Percentiles rank a stretch among this genome's conserved stretches.
Evolutionary conservation across 1,140 invertebrate genomes (phyloP).

Genomic region (Globodera rostochiensis): DNA sequence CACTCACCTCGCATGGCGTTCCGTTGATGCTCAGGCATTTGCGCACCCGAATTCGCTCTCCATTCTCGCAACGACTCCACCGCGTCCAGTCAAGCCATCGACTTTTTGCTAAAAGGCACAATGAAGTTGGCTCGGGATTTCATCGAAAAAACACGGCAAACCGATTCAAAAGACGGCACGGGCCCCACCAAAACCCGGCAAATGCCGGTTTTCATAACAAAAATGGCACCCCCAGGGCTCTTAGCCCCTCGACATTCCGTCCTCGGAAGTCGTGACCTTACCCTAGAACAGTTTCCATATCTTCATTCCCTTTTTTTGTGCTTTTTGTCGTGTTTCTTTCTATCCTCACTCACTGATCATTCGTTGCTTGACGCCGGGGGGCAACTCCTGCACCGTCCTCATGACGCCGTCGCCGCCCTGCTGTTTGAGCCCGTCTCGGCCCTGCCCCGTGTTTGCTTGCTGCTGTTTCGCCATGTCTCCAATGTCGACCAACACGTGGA

Average conservation of each 20-base stretch:
- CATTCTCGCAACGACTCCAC: slow-evolving; percentile 43
- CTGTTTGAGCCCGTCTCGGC: not conserved
- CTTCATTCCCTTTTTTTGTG: too few relatives aligned
- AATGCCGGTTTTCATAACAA: too few relatives aligned
- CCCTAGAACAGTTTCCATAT: too few relatives aligned
- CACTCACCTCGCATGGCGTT: slow-evolving; percentile 44
- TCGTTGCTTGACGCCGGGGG: not conserved
- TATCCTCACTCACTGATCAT: slow-evolving; percentile 11
- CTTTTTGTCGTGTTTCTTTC: not conserved
- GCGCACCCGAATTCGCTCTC: slow-evolving; percentile 42
- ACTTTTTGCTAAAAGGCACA: slow-evolving; percentile 35
- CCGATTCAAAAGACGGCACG: too few relatives aligned
- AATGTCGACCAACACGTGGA: slow-evolving; percentile 44
- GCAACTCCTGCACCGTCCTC: not conserved
- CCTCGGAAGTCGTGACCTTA: too few relatives aligned
- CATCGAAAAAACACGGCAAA: too few relatives aligned
- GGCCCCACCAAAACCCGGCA: too few relatives aligned
- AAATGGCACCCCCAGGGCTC: too few relatives aligned
- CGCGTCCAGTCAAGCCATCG: slow-evolving; percentile 51
- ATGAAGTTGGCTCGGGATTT: not conserved
- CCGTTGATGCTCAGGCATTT: slow-evolving; percentile 47
- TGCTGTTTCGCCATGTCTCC: slow-evolving; percentile 10
- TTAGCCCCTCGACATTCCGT: too few relatives aligned
- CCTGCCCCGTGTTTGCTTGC: not conserved
- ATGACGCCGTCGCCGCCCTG: not conserved